phyloP scores from a whole-genome alignment of 2,888 invertebrate genomes.

The Junonia oenone region DNA sequence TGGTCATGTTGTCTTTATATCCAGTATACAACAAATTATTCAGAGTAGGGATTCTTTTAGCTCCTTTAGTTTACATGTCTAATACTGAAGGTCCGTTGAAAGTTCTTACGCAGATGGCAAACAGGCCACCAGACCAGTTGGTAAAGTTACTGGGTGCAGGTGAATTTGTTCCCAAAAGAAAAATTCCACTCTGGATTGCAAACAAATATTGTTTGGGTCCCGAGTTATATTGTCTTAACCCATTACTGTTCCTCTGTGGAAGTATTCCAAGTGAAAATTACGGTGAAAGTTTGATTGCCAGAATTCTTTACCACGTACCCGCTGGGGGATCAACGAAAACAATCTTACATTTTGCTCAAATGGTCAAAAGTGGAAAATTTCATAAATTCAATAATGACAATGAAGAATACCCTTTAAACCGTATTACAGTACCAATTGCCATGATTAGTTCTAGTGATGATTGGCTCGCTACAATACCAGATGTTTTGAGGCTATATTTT shows the following conservation, averaged over 20 bases:
- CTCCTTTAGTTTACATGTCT: conserved; percentile 52
- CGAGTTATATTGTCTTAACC: conserved; percentile 49
- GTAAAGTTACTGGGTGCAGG: conserved; percentile 41
- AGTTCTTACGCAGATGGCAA: conserved; percentile 37
- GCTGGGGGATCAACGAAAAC: conserved; percentile 58
- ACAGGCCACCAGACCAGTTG: conserved; percentile 36
- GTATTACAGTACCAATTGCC: conserved; percentile 47
- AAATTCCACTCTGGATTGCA: conserved; percentile 45
- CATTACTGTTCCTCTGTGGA: conserved; percentile 54
- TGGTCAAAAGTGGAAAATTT: conserved; percentile 48
- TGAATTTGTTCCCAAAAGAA: conserved; percentile 49
- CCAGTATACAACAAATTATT: conserved; percentile 51
- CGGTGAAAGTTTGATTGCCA: conserved; percentile 41
- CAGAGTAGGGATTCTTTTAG: conserved; percentile 51
- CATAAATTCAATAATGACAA: conserved; percentile 42
- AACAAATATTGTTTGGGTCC: conserved; percentile 46
- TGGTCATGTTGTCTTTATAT: conserved; percentile 48
- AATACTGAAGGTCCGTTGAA: conserved; percentile 47
- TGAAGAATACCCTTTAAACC: conserved; percentile 39
- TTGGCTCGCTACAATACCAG: conserved; percentile 45
- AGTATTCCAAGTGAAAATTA: conserved; percentile 32
- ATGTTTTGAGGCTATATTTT: conserved; percentile 48
- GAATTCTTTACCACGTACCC: conserved; percentile 49
- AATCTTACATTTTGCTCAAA: conserved; percentile 53
- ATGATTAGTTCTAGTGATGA: conserved; percentile 54